Evolutionary conservation across 2,797 vertebrate genomes (phyloP), one percentile per base, ranked within the genome.

Genomic region (Discoglossus pictus): DNA sequence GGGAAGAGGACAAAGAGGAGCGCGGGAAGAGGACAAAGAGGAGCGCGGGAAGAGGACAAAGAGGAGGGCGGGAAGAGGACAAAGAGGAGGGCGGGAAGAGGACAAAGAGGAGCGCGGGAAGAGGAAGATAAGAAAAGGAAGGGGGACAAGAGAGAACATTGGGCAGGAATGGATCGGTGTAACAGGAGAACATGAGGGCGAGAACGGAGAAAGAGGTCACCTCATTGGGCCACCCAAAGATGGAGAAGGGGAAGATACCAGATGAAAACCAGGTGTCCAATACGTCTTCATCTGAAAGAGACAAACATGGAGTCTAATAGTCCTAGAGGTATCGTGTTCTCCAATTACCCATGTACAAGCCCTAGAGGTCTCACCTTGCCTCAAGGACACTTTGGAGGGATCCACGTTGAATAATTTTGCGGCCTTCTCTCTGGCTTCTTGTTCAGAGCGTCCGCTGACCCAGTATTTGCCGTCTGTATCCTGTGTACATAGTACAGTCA

Each of bases 261-360:
- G 95, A 97, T 0, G 95, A 96, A 82, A 94, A 97, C 95, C 95
- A 97, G 17, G 95, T 97, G 74, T 97, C 95, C 78, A 97, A 77
- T 16, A 96, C 93, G 12, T 97, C 94, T 48, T 93, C 94, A 54
- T 97, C 94, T 97, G 78, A 54, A 79, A 81, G 8, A 44, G 9
- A 42, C 24, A 4, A 11, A 58, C 38, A 48, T 6, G 3, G 11
- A 1, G 8, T 25, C 4, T 12, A 15, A 24, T 25, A 43, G 1
- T 4, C n/a, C 40, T 16, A 6, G 25, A 7, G 25, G 23, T 21
- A 23, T 16, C 40, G 6, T 6, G n/a, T 16, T 2, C n/a, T 7
- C n/a, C n/a, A 17, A n/a, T n/a, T n/a, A n/a, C n/a, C n/a, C n/a
- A n/a, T n/a, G n/a, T n/a, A n/a, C n/a, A n/a, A n/a, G n/a, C n/a